phyloP scores from a whole-genome alignment of 1,140 invertebrate species.

The Bombus huntii region DNA sequence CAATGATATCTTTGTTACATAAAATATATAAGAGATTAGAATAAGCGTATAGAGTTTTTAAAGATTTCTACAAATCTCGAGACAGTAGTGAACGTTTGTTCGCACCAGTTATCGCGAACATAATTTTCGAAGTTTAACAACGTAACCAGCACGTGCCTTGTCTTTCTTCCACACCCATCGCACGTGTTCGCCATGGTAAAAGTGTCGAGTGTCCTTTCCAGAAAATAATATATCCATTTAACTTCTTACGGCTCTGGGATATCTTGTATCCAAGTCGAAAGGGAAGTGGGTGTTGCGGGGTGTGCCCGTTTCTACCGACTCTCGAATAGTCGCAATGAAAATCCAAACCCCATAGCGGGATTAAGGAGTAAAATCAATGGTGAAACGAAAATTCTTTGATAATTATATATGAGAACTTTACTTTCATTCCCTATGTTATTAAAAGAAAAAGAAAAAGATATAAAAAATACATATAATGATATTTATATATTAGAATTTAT shows the following conservation, averaged over 20 bases:
- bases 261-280: constrained; percentile 60
- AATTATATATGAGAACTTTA: no score
- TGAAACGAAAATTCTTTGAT: no score
- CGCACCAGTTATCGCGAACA: constrained; percentile 61
- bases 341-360: constrained; percentile 37
- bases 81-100: constrained; percentile 47
- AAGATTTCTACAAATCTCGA: background rate
- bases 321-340: constrained; percentile 60
- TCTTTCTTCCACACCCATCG: constrained; percentile 42
- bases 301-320: constrained; percentile 63
- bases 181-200: constrained; percentile 62
- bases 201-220: constrained; percentile 73
- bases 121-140: constrained; percentile 58
- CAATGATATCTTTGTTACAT: no score
- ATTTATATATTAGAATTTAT: background rate
- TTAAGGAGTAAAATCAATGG: constrained; percentile 42
- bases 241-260: constrained; percentile 62
- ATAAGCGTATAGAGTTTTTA: no score
- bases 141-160: constrained; percentile 54
- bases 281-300: constrained; percentile 73
- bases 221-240: constrained; percentile 73
- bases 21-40: no score
- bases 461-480: no score
- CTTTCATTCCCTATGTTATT: no score
- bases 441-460: background rate